Evolutionary conservation across 1,140 invertebrate genomes (phyloP).

Genomic region (Euura lappo): DNA sequence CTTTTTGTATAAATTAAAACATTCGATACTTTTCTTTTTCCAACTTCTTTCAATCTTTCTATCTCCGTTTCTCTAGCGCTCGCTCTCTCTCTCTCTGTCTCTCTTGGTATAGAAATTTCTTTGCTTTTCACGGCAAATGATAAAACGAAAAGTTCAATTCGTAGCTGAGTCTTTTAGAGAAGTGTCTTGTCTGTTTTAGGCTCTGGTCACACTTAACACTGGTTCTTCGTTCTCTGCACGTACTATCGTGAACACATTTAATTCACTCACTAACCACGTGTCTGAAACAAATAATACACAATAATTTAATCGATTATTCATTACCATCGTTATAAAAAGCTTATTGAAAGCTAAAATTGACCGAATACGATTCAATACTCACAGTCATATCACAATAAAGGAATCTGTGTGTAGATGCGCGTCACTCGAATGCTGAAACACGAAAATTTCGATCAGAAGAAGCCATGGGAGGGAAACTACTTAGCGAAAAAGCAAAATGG

Average conservation of each 20-base stretch:
- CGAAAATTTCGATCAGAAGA: constrained; percentile 20
- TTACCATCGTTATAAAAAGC: constrained; percentile 13
- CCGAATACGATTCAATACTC: constrained; percentile 41
- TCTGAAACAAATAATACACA: constrained; percentile 36
- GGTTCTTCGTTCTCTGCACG: constrained; percentile 38
- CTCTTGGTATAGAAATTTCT: constrained; percentile 26
- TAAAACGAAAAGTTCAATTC: constrained; percentile 35
- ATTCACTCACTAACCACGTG: constrained; percentile 55
- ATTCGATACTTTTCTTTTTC: background rate
- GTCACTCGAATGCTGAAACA: constrained; percentile 62
- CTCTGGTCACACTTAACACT: constrained; percentile 34
- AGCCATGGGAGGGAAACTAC: no score
- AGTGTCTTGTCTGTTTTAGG: constrained; percentile 28
- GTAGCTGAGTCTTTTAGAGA: constrained; percentile 28
- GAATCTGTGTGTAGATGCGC: constrained; percentile 51
- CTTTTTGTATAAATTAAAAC: constrained; percentile 10
- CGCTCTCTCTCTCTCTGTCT: background rate
- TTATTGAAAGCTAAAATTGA: constrained; percentile 12
- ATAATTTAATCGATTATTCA: background rate
- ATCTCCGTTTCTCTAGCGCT: background rate
- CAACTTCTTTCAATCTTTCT: background rate
- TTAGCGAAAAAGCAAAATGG: constrained; percentile 11
- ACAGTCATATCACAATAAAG: constrained; percentile 61
- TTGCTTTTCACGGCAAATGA: constrained; percentile 42
- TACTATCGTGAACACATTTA: constrained; percentile 48